Percentiles rank a stretch among this genome's conserved stretches.
phyloP scores from a whole-genome alignment of 2,888 invertebrate genomes.

The Chloroclystis v-ata region DNA sequence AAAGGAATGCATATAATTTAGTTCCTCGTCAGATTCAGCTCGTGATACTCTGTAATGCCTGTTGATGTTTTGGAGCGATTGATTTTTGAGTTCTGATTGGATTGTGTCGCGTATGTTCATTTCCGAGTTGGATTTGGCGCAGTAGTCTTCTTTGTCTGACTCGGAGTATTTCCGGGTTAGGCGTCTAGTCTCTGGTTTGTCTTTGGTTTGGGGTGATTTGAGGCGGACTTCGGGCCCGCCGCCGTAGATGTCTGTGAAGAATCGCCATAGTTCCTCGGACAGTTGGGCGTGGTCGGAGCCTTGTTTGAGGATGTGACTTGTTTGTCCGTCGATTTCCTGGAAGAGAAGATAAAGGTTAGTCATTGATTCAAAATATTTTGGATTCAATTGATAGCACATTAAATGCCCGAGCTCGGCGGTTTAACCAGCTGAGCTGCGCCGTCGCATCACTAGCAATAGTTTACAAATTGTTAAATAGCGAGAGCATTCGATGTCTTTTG shows the following conservation, averaged over 20 bases:
- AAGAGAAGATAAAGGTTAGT: constrained; percentile 20
- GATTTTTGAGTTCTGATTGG: constrained; percentile 61
- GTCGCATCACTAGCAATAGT: too few relatives aligned
- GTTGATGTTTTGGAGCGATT: constrained; percentile 67
- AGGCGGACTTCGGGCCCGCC: constrained; percentile 91
- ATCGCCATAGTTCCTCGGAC: constrained; percentile 91
- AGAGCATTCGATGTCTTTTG: not conserved
- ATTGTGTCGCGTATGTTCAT: constrained; percentile 53
- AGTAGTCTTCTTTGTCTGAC: constrained; percentile 68
- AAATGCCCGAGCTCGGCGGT: too few relatives aligned
- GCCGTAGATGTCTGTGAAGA: constrained; percentile 90
- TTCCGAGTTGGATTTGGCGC: constrained; percentile 62
- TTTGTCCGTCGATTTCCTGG: constrained; percentile 63
- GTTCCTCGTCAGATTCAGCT: constrained; percentile 62
- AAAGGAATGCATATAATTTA: constrained; percentile 47
- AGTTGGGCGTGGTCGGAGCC: constrained; percentile 86
- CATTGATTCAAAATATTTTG: too few relatives aligned
- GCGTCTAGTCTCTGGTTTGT: constrained; percentile 26
- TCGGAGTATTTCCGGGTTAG: constrained; percentile 57
- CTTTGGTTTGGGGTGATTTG: constrained; percentile 40
- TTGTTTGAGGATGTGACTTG: constrained; percentile 57
- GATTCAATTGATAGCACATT: too few relatives aligned
- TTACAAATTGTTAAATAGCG: too few relatives aligned
- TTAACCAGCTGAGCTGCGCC: too few relatives aligned
- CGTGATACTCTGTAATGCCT: constrained; percentile 42